These are phyloP conservation scores for Agrotis clavis DNA, from an alignment of 2,888 invertebrate species.

Conservation along the genomic window DNA sequence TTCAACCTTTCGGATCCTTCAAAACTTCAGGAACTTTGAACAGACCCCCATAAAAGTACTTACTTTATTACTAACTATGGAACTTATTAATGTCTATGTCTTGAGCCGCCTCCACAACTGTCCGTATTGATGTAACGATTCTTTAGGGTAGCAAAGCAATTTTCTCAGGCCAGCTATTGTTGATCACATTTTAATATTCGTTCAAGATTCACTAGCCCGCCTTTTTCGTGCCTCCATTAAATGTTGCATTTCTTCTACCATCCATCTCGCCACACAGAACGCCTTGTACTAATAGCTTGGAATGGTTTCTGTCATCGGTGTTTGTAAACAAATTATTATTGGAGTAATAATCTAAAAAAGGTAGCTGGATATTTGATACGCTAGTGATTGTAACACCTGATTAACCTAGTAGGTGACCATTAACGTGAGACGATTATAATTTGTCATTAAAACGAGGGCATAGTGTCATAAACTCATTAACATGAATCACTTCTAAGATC, in stretches of 20 bases:
- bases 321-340: conserved; percentile 39
- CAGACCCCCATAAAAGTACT: not conserved
- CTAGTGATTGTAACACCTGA: conserved; percentile 19
- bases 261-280: conserved; percentile 33
- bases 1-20: not conserved
- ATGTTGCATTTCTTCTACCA: conserved; percentile 41
- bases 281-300: conserved; percentile 40
- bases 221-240: conserved; percentile 58
- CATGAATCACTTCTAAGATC: not conserved
- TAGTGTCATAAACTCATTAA: not conserved
- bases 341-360: not conserved
- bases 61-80: not conserved
- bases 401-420: not conserved
- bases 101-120: not conserved
- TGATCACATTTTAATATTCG: conserved; percentile 29
- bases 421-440: not conserved
- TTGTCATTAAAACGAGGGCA: not conserved
- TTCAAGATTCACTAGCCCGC: conserved; percentile 43
- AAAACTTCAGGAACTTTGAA: too few species aligned
- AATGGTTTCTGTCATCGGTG: conserved; percentile 29
- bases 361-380: conserved; percentile 21
- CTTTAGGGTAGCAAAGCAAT: not conserved
- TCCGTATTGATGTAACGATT: not conserved
- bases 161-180: conserved; percentile 1
- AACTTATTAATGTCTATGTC: not conserved